These are phyloP conservation scores for Trachymyrmex cornetzi DNA, from an alignment of 1,140 invertebrate species.

Conservation along the genomic window DNA sequence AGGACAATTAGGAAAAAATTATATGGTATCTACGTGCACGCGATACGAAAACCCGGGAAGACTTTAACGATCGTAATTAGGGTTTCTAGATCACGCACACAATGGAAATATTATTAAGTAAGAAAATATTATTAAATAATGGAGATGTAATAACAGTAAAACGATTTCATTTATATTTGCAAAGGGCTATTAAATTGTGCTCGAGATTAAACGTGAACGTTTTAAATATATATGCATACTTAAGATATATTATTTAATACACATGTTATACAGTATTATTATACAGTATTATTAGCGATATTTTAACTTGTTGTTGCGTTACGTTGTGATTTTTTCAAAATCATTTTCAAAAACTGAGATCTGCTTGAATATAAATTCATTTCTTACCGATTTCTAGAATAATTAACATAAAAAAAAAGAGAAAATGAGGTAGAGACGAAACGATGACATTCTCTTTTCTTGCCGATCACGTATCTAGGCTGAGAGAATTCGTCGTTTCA, in stretches of 20 bases:
- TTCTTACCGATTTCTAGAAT: neutral
- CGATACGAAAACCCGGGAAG: neutral
- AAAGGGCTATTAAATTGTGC: neutral
- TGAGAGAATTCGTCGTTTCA: conserved; percentile 67
- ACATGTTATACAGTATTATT: neutral
- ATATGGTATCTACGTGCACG: neutral
- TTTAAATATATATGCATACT: too few relatives aligned
- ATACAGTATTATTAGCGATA: neutral
- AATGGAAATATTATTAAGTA: neutral
- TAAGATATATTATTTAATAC: neutral
- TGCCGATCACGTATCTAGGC: conserved; percentile 64
- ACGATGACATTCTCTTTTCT: conserved; percentile 39
- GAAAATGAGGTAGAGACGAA: neutral
- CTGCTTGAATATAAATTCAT: neutral
- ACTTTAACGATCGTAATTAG: neutral
- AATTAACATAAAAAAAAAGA: neutral
- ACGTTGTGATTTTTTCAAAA: neutral
- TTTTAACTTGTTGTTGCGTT: neutral
- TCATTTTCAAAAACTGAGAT: neutral
- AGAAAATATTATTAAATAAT: neutral
- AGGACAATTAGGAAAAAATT: conserved; percentile 14
- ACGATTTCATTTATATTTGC: conserved; percentile 1
- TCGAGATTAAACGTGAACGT: too few relatives aligned
- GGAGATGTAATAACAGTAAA: conserved; percentile 21
- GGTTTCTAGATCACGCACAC: neutral